Conservation (phyloP, 30 jellyfish, hydroid and myxozoan genomes). For the Turritopsis rubra region DNA sequence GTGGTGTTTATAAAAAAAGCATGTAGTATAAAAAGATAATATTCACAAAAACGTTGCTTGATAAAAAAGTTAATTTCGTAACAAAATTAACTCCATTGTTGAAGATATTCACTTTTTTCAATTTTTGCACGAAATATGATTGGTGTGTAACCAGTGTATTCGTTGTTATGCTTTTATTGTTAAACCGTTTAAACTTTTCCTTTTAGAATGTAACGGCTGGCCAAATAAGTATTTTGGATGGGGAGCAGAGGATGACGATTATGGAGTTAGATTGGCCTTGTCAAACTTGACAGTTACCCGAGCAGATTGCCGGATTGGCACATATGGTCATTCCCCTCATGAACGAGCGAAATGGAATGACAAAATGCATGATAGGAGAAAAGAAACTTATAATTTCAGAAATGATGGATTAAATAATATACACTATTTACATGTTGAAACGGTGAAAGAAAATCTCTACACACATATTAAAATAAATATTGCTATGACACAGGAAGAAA, state of each 20-base stretch:
- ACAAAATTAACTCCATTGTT: too few species aligned
- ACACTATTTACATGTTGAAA: not conserved
- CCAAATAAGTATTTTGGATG: not conserved
- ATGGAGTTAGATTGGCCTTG: not conserved
- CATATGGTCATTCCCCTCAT: not conserved
- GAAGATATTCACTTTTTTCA: too few species aligned
- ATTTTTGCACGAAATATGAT: too few species aligned
- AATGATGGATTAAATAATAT: not conserved
- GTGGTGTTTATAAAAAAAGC: too few species aligned
- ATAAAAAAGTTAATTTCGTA: too few species aligned
- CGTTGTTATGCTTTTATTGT: too few species aligned
- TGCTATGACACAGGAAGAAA: not conserved
- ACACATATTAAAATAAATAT: not conserved
- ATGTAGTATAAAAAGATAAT: too few species aligned
- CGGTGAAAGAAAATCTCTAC: not conserved
- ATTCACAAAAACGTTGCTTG: too few species aligned
- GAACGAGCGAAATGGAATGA: not conserved
- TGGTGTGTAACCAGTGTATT: too few species aligned
- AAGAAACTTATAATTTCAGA: not conserved
- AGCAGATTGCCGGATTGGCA: not conserved
- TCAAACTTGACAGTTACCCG: not conserved
- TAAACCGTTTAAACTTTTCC: too few species aligned
- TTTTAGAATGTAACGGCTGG: not conserved
- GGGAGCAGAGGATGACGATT: constrained; percentile 7
- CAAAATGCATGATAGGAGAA: not conserved